Conservation (phyloP, 2,113 vertebrate species). For the Empidonax alnorum region DNA sequence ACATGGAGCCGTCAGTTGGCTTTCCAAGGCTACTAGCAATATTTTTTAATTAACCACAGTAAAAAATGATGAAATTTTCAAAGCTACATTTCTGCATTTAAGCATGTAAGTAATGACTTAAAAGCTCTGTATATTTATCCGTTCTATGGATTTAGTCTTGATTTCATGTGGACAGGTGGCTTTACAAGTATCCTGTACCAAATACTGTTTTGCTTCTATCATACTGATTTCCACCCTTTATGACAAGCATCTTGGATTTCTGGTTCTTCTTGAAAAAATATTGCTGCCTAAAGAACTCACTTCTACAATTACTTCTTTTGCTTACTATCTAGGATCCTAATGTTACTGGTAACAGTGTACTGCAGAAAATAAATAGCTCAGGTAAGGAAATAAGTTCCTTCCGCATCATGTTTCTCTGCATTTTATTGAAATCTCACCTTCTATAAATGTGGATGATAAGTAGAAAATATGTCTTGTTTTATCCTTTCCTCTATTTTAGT, state of each 20-base stretch:
- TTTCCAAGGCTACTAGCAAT: not conserved
- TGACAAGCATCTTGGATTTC: not conserved
- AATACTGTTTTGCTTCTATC: not conserved
- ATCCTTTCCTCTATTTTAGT: slow-evolving; percentile 9
- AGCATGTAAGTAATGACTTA: not conserved
- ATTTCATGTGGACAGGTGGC: not conserved
- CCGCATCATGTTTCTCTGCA: not conserved
- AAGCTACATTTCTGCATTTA: not conserved
- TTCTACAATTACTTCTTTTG: not conserved
- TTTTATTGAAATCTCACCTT: not conserved
- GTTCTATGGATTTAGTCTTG: not conserved
- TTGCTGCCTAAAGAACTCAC: not conserved
- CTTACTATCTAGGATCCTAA: not conserved
- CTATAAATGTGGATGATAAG: not conserved
- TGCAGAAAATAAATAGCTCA: not conserved
- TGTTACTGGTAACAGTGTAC: not conserved
- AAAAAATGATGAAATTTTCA: not conserved
- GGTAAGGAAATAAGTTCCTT: not conserved
- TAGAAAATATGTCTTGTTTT: not conserved
- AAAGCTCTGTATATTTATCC: not conserved
- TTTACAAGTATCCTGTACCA: not conserved
- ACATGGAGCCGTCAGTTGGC: not conserved
- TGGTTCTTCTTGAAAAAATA: not conserved
- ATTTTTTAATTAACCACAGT: not conserved
- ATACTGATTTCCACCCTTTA: not conserved